phyloP scores from a whole-genome alignment of 2,888 invertebrate genomes.

The Metalampra italica region DNA sequence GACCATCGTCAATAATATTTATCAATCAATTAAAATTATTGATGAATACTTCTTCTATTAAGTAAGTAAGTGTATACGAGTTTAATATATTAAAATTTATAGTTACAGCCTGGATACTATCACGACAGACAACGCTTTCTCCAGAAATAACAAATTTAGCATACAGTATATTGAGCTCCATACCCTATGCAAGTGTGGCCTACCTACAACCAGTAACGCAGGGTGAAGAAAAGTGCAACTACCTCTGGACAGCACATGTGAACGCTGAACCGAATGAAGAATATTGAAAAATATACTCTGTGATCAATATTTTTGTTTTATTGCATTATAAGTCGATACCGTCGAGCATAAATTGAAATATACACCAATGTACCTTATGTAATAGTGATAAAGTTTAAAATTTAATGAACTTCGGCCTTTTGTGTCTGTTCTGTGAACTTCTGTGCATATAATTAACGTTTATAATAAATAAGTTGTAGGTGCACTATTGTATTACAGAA shows the following conservation, averaged over 20 bases:
- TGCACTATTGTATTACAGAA: too few species aligned
- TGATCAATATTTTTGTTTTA: conserved; percentile 6
- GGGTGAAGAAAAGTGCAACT: conserved; percentile 30
- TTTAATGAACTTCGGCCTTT: too few species aligned
- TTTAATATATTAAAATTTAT: conserved; percentile 9
- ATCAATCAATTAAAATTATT: too few species aligned
- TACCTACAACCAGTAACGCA: conserved; percentile 53
- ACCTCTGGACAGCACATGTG: conserved; percentile 59
- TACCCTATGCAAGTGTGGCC: conserved; percentile 44
- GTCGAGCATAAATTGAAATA: too few species aligned
- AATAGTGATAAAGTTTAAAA: too few species aligned
- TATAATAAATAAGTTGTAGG: too few species aligned
- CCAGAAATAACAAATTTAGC: conserved; percentile 31
- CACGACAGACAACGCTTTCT: conserved; percentile 36
- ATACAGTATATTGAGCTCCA: conserved; percentile 32
- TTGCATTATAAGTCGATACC: background rate
- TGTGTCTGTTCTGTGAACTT: too few species aligned
- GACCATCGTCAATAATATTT: too few species aligned
- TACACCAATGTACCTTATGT: too few species aligned
- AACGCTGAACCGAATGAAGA: conserved; percentile 12
- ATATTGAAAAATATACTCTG: conserved; percentile 1
- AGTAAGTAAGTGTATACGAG: too few species aligned
- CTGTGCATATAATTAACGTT: too few species aligned
- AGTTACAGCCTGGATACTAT: conserved; percentile 66
- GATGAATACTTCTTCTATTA: too few species aligned